Evolutionary conservation across 1,140 invertebrate species (phyloP).

Genomic region (Rhysida immarginata): DNA sequence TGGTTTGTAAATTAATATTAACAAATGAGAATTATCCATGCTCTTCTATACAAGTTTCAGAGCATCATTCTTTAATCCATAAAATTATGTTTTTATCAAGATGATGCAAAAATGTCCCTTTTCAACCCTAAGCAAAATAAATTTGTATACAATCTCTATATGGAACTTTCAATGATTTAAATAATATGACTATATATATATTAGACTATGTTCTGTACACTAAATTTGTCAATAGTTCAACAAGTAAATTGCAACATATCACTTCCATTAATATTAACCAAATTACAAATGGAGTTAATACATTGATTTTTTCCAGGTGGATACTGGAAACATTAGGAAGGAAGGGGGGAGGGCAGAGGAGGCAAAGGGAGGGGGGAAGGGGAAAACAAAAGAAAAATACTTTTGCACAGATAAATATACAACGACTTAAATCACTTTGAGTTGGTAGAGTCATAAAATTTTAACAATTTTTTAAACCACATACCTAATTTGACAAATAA

Average conservation of each 20-base stretch:
- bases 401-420: too few species aligned
- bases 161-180: background rate
- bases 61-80: background rate
- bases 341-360: background rate
- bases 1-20: background rate
- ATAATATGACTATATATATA: slow-evolving; percentile 3
- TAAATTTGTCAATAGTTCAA: background rate
- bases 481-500: too few species aligned
- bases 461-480: too few species aligned
- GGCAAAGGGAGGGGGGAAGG: background rate
- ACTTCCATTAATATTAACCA: background rate
- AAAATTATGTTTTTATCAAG: background rate
- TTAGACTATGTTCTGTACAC: slow-evolving; percentile 3
- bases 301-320: background rate
- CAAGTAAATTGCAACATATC: background rate
- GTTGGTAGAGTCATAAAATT: too few species aligned
- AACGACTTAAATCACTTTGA: too few species aligned
- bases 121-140: background rate
- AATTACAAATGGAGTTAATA: background rate
- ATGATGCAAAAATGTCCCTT: background rate
- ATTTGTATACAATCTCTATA: background rate
- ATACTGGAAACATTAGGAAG: background rate
- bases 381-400: background rate
- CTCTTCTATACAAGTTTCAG: background rate
- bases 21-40: background rate